Conservation (phyloP, 1,140 invertebrate genomes). For the Drosophila takahashii region DNA sequence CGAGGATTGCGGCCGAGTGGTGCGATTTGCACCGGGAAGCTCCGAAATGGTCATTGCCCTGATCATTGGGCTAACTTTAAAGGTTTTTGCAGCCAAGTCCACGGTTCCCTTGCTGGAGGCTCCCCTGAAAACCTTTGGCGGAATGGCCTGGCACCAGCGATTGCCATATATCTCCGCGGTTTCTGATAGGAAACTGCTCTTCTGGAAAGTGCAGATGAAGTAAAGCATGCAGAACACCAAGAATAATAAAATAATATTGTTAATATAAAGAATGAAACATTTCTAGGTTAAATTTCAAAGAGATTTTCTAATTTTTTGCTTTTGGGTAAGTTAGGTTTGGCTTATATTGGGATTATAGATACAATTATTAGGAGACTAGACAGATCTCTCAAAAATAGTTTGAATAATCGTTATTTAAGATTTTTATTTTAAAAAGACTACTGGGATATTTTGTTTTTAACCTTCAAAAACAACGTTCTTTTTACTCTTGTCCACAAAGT, state of each 20-base stretch:
- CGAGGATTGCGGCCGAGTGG: constrained; percentile 86
- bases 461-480: too few relatives aligned
- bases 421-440: too few relatives aligned
- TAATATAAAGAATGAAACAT: background rate
- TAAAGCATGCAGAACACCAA: constrained; percentile 66
- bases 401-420: too few relatives aligned
- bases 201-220: constrained; percentile 88
- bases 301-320: background rate
- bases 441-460: too few relatives aligned
- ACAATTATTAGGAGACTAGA: too few relatives aligned
- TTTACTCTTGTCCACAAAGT: too few relatives aligned
- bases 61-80: constrained; percentile 87
- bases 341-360: too few relatives aligned
- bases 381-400: too few relatives aligned
- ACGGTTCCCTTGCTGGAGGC: constrained; percentile 86
- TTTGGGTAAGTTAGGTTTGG: background rate
- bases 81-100: constrained; percentile 87
- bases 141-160: constrained; percentile 88
- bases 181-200: constrained; percentile 87
- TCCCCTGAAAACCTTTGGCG: constrained; percentile 86
- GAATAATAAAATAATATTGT: constrained; percentile 1
- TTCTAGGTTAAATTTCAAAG: background rate
- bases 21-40: constrained; percentile 86
- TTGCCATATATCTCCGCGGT: constrained; percentile 87
- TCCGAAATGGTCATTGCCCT: constrained; percentile 86